These are phyloP conservation scores for Sorex maritimensis DNA, from an alignment of 2,797 vertebrate genomes.

Conservation along the genomic window DNA sequence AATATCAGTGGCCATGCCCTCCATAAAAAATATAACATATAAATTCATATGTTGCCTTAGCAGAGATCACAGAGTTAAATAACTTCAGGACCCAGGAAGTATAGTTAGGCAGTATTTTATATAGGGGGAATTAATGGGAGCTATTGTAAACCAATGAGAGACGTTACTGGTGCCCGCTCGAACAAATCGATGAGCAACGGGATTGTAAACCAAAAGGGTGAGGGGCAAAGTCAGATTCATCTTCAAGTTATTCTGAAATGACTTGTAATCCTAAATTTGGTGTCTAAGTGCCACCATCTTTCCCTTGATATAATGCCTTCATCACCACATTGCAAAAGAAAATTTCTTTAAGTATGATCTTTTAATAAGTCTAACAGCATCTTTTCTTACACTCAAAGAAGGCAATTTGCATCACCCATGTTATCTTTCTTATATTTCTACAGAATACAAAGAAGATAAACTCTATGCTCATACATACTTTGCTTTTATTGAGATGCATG, in stretches of 20 bases:
- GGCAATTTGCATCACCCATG: neutral
- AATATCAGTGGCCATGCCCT: neutral
- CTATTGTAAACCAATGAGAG: neutral
- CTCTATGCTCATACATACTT: neutral
- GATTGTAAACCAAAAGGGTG: neutral
- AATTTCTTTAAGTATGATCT: neutral
- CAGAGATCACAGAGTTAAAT: neutral
- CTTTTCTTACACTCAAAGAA: neutral
- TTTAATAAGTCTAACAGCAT: neutral
- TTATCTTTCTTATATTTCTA: neutral
- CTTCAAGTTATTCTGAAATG: slow-evolving; percentile 23
- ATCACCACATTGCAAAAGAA: neutral
- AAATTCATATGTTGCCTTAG: neutral
- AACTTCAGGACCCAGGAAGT: neutral
- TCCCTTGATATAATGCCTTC: neutral
- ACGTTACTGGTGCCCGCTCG: too few species aligned
- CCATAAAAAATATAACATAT: neutral
- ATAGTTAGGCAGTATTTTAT: neutral
- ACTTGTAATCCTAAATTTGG: neutral
- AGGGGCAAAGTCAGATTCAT: neutral
- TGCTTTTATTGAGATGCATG: neutral
- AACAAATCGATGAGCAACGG: too few species aligned
- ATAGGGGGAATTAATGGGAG: neutral
- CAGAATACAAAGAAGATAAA: neutral
- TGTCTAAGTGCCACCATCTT: neutral